A percentile compares a stretch with the other conserved stretches of the same genome.
Conservation (phyloP, 2,797 vertebrate species). For the Uromys caudimaculatus region DNA sequence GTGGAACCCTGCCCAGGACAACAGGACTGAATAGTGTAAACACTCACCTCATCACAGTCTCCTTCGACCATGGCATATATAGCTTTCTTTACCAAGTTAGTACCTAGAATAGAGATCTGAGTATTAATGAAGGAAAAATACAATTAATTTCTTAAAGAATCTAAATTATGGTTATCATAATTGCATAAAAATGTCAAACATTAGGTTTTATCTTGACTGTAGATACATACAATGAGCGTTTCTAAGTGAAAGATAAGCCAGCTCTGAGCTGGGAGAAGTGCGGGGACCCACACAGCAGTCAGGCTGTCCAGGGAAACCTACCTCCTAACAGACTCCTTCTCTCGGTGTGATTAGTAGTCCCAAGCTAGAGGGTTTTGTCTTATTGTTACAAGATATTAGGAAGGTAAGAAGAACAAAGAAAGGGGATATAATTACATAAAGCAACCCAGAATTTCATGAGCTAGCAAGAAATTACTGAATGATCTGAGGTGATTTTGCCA, state of each 20-base stretch:
- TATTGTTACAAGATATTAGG: slow-evolving; percentile 7
- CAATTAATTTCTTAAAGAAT: slow-evolving; percentile 64
- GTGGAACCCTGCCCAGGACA: slow-evolving; percentile 39
- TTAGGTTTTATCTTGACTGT: slow-evolving; percentile 29
- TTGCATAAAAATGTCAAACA: slow-evolving; percentile 53
- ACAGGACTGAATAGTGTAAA: slow-evolving; percentile 69
- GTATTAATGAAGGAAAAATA: slow-evolving; percentile 78
- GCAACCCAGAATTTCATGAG: not conserved
- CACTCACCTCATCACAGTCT: slow-evolving; percentile 98
- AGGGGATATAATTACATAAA: not conserved
- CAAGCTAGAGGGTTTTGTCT: slow-evolving; percentile 26
- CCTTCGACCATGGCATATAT: slow-evolving; percentile 99
- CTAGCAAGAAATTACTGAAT: not conserved
- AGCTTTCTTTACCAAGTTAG: slow-evolving; percentile 99
- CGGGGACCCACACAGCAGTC: not conserved
- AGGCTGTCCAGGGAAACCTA: slow-evolving; percentile 19
- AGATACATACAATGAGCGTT: not conserved
- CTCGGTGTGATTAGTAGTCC: not conserved
- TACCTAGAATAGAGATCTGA: slow-evolving; percentile 92
- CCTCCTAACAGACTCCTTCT: slow-evolving; percentile 10
- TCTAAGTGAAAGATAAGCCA: slow-evolving; percentile 38
- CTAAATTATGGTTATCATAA: slow-evolving; percentile 44
- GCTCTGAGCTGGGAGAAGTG: not conserved
- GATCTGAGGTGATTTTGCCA: not conserved
- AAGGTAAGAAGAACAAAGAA: not conserved